Percentiles rank a stretch among this genome's conserved stretches.
Evolutionary conservation across 1,140 invertebrate species (phyloP).

Genomic region (Hyles euphorbiae): DNA sequence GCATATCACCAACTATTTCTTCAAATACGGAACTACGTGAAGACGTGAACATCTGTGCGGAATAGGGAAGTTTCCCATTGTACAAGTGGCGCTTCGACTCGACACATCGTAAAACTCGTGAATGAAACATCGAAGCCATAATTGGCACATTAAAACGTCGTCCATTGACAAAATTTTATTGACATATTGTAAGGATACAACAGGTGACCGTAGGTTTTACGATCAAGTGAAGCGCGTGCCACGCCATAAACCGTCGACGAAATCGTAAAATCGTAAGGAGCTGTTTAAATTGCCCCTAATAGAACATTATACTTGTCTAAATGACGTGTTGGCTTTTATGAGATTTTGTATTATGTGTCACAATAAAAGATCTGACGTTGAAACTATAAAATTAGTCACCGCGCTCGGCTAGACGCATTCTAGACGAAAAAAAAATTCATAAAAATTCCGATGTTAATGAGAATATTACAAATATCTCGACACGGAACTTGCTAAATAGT

Average conservation of each 20-base stretch:
- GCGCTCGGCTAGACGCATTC: constrained; percentile 13
- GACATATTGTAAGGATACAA: constrained; percentile 46
- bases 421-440: constrained; percentile 6
- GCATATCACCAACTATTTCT: too few relatives aligned
- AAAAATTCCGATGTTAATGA: too few relatives aligned
- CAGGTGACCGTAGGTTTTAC: constrained; percentile 64
- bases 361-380: constrained; percentile 27
- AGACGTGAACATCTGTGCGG: too few relatives aligned
- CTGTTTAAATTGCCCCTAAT: constrained; percentile 40
- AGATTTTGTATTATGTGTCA: constrained; percentile 29
- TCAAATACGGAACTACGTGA: too few relatives aligned
- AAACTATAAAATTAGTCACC: constrained; percentile 24
- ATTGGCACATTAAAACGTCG: constrained; percentile 47
- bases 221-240: constrained; percentile 41
- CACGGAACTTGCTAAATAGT: too few relatives aligned
- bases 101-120: constrained; percentile 28
- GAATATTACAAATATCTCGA: too few relatives aligned
- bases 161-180: constrained; percentile 53
- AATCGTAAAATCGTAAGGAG: constrained; percentile 53
- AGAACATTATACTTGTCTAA: constrained; percentile 41
- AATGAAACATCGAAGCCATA: constrained; percentile 44
- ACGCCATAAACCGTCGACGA: constrained; percentile 34
- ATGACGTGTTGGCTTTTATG: constrained; percentile 43
- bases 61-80: neutral
- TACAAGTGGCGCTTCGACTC: constrained; percentile 2